Evolutionary conservation across 2,888 invertebrate species (phyloP), one percentile per base, ranked within the genome.

Genomic region (Amblyjoppa proteus): DNA sequence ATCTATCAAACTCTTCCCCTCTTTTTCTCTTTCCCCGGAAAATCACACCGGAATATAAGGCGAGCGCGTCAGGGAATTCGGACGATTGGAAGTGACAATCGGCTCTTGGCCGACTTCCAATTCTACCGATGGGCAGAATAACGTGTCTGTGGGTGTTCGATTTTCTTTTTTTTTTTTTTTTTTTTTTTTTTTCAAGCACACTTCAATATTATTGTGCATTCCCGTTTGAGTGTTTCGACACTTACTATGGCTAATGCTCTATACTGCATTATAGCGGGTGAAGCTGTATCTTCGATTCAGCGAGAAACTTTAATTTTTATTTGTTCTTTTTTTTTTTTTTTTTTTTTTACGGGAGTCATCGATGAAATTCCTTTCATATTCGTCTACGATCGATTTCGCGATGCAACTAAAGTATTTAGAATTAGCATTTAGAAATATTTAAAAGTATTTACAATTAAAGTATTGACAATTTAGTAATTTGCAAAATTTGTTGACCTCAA

Each of bases 101-200:
- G 79, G 61, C 79, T 75, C 20, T 78, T 85, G 85, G 81, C 85
- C 61, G 20, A 38, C 71, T 75, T 82, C 82, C 82, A 82, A 82
- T 70, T 79, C 79, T 79, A 76, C 56, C 58, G 85, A 68, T 76
- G 49, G 76, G 25, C 61, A 66, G 28, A 66, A 34, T 20, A n/a
- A 51, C 31, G 51, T 41, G 34, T 58, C 25, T 58, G 49, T 71
- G 70, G 71, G n/a, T 58, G 20, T 75, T 69, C n/a, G 11, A 20
- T 66, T 56, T 68, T 41, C 20, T 64, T 78, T 68, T n/a, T 45
- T 34, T 66, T 66, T 41, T 31, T 64, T 78, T 68, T n/a, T 45
- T 49, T 66, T 66, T 41, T 31, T 64, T 78, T 68, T n/a, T 45
- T 49, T 66, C 53, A 41, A 31, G 25, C 51, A 25, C 61, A 78